Evolutionary conservation across 1,140 invertebrate species (phyloP).

Genomic region (Eufriesea mexicana): DNA sequence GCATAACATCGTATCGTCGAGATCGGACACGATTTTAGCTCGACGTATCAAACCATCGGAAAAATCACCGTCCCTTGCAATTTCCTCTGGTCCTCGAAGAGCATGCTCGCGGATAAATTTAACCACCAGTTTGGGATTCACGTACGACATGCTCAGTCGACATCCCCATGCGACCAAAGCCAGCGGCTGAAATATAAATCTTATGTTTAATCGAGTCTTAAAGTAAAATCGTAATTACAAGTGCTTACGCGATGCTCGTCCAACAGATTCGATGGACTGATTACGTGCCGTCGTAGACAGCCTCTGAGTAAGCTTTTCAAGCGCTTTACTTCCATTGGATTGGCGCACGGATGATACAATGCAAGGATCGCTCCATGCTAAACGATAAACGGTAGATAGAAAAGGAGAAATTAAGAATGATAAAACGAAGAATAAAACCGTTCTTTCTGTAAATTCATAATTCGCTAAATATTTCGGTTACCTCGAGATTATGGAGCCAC

Average conservation of each 20-base stretch:
- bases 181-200: slow-evolving; percentile 84
- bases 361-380: slow-evolving; percentile 92
- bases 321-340: slow-evolving; percentile 85
- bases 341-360: slow-evolving; percentile 94
- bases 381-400: slow-evolving; percentile 46
- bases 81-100: slow-evolving; percentile 86
- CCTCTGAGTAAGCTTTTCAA: slow-evolving; percentile 86
- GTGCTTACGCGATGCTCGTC: slow-evolving; percentile 83
- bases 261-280: slow-evolving; percentile 88
- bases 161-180: slow-evolving; percentile 91
- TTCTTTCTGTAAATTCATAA: not conserved
- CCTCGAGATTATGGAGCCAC: slow-evolving; percentile 93
- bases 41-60: slow-evolving; percentile 82
- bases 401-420: not conserved
- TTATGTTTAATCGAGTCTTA: not conserved
- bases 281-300: slow-evolving; percentile 91
- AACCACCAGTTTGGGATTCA: slow-evolving; percentile 83
- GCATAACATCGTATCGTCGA: slow-evolving; percentile 83
- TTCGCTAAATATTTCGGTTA: slow-evolving; percentile 64
- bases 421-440: not conserved
- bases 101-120: slow-evolving; percentile 87
- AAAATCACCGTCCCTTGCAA: slow-evolving; percentile 86
- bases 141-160: slow-evolving; percentile 87
- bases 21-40: slow-evolving; percentile 83
- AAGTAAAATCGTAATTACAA: not conserved